A percentile compares a stretch with the other conserved stretches of the same genome.
Evolutionary conservation across 2,888 invertebrate genomes (phyloP).

Genomic region (Dryadula phaetusa): DNA sequence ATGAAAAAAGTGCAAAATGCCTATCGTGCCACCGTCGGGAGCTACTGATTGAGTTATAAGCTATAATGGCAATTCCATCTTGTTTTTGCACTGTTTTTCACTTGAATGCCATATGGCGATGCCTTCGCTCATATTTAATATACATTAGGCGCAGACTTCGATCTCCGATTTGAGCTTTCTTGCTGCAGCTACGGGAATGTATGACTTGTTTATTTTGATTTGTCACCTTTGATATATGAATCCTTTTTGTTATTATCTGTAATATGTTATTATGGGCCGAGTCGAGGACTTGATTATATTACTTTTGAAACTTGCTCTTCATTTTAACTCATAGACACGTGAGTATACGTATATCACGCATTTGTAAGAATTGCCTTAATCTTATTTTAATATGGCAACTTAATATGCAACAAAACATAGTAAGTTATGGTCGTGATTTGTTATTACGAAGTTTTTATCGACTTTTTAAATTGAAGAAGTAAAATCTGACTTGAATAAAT

Average conservation of each 20-base stretch:
- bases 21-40: conserved; percentile 64
- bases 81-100: conserved; percentile 80
- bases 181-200: conserved; percentile 67
- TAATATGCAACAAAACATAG: conserved; percentile 14
- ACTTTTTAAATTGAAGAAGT: too few relatives aligned
- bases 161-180: conserved; percentile 72
- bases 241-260: conserved; percentile 72
- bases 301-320: conserved; percentile 51
- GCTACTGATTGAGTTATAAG: conserved; percentile 81
- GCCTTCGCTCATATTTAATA: conserved; percentile 75
- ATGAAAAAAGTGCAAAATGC: conserved; percentile 79
- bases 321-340: conserved; percentile 40
- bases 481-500: too few relatives aligned
- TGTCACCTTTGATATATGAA: conserved; percentile 79
- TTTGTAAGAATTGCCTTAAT: conserved; percentile 29
- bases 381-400: conserved; percentile 29
- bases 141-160: conserved; percentile 72
- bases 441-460: not conserved
- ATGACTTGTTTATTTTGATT: conserved; percentile 79
- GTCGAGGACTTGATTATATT: conserved; percentile 63
- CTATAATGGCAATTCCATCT: conserved; percentile 79
- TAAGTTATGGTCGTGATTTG: not conserved
- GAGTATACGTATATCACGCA: conserved; percentile 22
- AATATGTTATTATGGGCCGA: conserved; percentile 65
- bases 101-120: conserved; percentile 67